These are phyloP conservation scores for Sipha maydis DNA, from an alignment of 2,888 invertebrate species.

Conservation along the genomic window DNA sequence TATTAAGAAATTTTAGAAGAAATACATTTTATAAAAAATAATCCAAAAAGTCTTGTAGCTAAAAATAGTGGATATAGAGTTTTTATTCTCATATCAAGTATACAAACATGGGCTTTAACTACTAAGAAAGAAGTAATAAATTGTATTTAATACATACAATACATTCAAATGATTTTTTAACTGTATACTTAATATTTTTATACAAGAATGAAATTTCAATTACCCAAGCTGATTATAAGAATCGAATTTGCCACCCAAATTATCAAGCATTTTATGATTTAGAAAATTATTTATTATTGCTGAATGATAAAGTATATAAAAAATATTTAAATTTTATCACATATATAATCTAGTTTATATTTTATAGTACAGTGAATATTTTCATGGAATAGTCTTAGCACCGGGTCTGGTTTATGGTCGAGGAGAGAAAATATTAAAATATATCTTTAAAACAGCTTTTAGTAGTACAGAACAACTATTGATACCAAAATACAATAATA, in stretches of 20 bases:
- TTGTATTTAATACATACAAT: background rate
- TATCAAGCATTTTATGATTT: slow-evolving; percentile 35
- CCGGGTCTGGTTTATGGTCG: slow-evolving; percentile 49
- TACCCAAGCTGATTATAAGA: slow-evolving; percentile 43
- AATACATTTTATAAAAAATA: slow-evolving; percentile 31
- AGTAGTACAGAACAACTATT: slow-evolving; percentile 31
- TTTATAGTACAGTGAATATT: slow-evolving; percentile 42
- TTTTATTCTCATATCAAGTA: slow-evolving; percentile 55
- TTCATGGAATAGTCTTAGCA: slow-evolving; percentile 45
- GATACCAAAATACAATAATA: slow-evolving; percentile 39
- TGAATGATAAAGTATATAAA: slow-evolving; percentile 34
- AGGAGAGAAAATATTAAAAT: slow-evolving; percentile 38
- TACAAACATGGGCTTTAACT: slow-evolving; percentile 51
- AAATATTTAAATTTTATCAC: background rate
- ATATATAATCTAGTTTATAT: background rate
- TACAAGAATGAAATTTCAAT: slow-evolving; percentile 3
- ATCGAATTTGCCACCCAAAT: slow-evolving; percentile 53
- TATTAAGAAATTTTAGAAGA: slow-evolving; percentile 40
- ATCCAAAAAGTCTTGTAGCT: slow-evolving; percentile 30
- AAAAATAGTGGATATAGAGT: slow-evolving; percentile 35
- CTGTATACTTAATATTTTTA: background rate
- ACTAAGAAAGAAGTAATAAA: slow-evolving; percentile 15
- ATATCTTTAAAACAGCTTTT: slow-evolving; percentile 39
- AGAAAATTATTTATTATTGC: slow-evolving; percentile 46
- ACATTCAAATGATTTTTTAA: background rate